Conservation (phyloP, 2,113 vertebrate genomes). For the Chamaetylas fuelleborni region DNA sequence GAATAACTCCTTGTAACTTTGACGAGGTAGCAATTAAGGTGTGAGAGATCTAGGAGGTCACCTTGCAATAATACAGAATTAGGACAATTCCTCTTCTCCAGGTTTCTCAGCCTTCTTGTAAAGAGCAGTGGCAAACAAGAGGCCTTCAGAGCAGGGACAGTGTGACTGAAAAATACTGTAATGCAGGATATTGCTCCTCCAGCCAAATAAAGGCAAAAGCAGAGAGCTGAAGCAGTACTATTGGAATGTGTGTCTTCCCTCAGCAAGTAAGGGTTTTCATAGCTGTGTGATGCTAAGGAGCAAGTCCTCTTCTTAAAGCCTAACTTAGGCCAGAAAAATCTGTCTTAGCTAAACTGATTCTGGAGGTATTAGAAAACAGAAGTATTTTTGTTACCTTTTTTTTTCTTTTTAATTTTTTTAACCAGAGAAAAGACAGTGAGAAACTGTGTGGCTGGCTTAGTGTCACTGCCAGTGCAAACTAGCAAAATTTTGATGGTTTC, state of each 20-base stretch:
- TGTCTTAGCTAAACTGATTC: background rate
- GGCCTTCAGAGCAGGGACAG: background rate
- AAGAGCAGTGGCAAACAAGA: background rate
- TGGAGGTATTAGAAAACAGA: background rate
- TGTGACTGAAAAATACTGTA: background rate
- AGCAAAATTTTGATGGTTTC: background rate
- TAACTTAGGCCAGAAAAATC: background rate
- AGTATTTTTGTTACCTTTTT: background rate
- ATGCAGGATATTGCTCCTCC: background rate
- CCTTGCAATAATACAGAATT: background rate
- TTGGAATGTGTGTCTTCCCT: background rate
- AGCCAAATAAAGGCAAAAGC: background rate
- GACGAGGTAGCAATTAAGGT: background rate
- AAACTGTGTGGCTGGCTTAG: background rate
- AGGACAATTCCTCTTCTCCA: background rate
- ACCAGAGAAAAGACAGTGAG: background rate
- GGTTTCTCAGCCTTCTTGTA: background rate
- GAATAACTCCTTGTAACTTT: background rate
- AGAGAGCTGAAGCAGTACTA: background rate
- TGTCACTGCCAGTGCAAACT: background rate
- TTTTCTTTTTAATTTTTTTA: background rate
- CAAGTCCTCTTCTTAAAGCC: background rate
- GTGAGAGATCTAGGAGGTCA: background rate
- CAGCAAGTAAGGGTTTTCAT: background rate
- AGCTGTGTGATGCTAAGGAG: background rate